Conservation (phyloP, 1,140 invertebrate species). For the Drosophila suzukii region DNA sequence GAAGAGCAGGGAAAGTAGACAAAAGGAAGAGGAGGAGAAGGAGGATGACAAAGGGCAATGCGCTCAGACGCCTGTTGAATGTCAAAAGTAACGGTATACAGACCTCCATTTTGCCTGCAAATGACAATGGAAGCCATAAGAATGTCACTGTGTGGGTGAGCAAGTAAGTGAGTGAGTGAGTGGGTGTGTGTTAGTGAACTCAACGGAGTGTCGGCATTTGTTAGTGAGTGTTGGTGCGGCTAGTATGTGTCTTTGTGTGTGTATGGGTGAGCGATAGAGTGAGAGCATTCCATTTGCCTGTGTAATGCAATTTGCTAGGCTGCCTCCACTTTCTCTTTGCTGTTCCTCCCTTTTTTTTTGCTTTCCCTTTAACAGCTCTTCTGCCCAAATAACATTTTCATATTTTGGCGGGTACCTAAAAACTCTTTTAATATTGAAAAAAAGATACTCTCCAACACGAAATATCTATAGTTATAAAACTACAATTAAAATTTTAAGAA, state of each 20-base stretch:
- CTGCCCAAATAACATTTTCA: too few species aligned
- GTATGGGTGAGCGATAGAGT: not conserved
- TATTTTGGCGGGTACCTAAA: not conserved
- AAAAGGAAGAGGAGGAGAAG: not conserved
- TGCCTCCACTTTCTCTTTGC: not conserved
- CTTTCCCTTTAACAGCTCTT: too few species aligned
- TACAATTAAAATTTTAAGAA: too few species aligned
- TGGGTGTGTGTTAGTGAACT: conserved; percentile 14
- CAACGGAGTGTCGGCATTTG: conserved; percentile 19
- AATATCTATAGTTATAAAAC: too few species aligned
- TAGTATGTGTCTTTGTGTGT: not conserved
- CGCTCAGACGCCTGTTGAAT: conserved; percentile 68
- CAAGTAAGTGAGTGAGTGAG: conserved; percentile 4
- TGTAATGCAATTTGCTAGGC: conserved; percentile 42
- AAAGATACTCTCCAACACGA: not conserved
- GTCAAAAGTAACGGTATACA: conserved; percentile 48
- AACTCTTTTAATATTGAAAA: not conserved
- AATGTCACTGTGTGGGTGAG: conserved; percentile 32
- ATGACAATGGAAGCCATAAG: conserved; percentile 63
- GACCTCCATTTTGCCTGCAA: conserved; percentile 11
- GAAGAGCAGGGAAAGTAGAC: conserved; percentile 12
- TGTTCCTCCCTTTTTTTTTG: not conserved
- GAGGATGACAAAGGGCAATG: conserved; percentile 40
- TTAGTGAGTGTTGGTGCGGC: conserved; percentile 3
- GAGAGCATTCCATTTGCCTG: conserved; percentile 25